Evolutionary conservation across 2,113 vertebrate genomes (phyloP), one percentile per base, ranked within the genome.

Genomic region (Stictonetta naevosa): DNA sequence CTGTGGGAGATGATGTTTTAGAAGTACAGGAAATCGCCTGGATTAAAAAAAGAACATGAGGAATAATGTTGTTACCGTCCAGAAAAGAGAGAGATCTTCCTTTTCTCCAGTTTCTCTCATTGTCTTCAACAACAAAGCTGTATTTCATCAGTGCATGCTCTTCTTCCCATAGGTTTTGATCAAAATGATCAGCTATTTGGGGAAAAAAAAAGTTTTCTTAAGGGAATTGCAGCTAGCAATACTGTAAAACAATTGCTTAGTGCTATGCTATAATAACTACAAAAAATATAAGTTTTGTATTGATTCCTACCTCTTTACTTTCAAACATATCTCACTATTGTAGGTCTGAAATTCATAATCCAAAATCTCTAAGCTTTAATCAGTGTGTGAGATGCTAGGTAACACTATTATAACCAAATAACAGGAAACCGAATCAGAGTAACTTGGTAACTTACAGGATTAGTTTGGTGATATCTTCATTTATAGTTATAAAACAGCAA

Each of bases 1-100:
- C 85, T 67, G 26, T 56, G 79, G 85, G 87, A 94, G 13, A 34
- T 9, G 10, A 2, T 0, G 40, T 74, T 72, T 90, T 42, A 64
- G 72, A 55, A 88, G 85, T 53, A 71, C 84, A 95, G 93, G 95
- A 94, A 94, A 94, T 33, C 38, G 85, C 72, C 29, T 53, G 46
- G 59, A 86, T 55, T 92, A 36, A 56, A 87, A 93, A 91, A 92
- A 83, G 85, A 79, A 74, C 48, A 34, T 31, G 42, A 83, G 52
- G 64, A 92, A 80, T 90, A 88, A 88, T 67, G 72, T 8, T 88
- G 19, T 83, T 85, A 78, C 75, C 79, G 67, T 36, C 25, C 68
- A 64, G 66, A 82, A 74, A 83, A 82, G 62, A 78, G 84, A 91
- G 63, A 87, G 16, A 62, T 11, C 63, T 83, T 89, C 85, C 53